These are phyloP conservation scores for Silurus glanis DNA, from an alignment of 2,113 vertebrate genomes.

Conservation along the genomic window DNA sequence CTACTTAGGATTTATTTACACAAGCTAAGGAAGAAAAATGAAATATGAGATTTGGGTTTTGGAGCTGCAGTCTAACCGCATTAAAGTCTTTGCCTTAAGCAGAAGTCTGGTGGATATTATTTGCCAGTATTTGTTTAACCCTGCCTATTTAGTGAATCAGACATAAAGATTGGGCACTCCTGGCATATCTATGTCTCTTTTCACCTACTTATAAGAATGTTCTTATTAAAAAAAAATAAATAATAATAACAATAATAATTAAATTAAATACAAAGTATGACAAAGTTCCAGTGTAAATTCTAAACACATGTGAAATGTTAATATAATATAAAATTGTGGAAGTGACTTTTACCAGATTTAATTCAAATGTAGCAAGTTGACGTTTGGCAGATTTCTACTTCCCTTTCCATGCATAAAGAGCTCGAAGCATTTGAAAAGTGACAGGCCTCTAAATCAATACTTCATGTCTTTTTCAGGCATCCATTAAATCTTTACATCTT, in stretches of 20 bases:
- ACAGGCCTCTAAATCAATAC: conserved; percentile 64
- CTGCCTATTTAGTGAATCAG: neutral
- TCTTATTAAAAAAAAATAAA: no score
- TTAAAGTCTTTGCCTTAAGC: neutral
- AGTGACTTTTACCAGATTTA: conserved; percentile 24
- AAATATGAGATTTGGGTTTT: conserved; percentile 5
- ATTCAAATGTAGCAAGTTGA: neutral
- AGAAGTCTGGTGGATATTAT: neutral
- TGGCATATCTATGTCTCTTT: neutral
- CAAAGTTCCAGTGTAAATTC: conserved; percentile 1
- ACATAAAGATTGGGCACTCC: neutral
- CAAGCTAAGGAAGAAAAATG: conserved; percentile 9
- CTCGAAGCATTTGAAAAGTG: conserved; percentile 6
- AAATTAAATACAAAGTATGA: neutral
- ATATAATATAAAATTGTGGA: conserved; percentile 6
- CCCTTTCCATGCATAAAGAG: neutral
- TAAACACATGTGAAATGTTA: neutral
- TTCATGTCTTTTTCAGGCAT: conserved; percentile 68
- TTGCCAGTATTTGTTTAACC: neutral
- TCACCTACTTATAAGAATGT: neutral
- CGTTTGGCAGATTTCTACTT: neutral
- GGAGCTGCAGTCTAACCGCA: conserved; percentile 2
- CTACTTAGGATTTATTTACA: conserved; percentile 14
- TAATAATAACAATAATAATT: no score
- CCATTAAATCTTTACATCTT: conserved; percentile 65